These are phyloP conservation scores for Tachuris rubrigastra DNA, from an alignment of 2,113 vertebrate species.

Conservation along the genomic window DNA sequence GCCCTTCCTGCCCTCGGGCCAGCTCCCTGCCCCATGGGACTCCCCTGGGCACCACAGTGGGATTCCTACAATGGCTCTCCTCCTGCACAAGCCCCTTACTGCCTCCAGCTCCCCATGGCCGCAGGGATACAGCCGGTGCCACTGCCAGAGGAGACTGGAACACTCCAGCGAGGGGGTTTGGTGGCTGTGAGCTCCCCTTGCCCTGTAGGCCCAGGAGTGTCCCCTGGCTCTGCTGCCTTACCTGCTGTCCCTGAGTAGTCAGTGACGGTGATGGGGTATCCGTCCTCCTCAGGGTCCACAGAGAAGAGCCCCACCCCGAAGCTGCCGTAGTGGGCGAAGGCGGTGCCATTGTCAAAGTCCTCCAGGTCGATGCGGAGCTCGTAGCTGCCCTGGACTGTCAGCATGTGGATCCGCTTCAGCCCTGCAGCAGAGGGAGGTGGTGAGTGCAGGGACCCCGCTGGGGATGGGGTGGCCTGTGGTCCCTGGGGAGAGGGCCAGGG, in stretches of 20 bases:
- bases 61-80: neutral
- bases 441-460: accelerated
- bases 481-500: neutral
- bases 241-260: slow-evolving; percentile 95
- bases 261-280: slow-evolving; percentile 88
- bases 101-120: neutral
- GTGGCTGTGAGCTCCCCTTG: neutral
- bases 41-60: neutral
- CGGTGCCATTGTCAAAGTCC: slow-evolving; percentile 94
- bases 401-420: slow-evolving; percentile 86
- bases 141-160: accelerated
- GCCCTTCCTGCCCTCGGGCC: neutral
- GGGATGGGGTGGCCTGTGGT: neutral
- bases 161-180: accelerated
- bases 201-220: accelerated
- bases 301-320: slow-evolving; percentile 96
- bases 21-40: neutral
- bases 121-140: neutral
- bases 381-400: slow-evolving; percentile 91
- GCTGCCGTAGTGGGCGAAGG: slow-evolving; percentile 88
- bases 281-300: slow-evolving; percentile 92
- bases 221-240: neutral
- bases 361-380: slow-evolving; percentile 93
- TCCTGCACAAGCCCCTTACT: neutral
- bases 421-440: slow-evolving; percentile 63